These are phyloP conservation scores for Strigamia crassipes DNA, from an alignment of 2,888 invertebrate species.

Conservation along the genomic window DNA sequence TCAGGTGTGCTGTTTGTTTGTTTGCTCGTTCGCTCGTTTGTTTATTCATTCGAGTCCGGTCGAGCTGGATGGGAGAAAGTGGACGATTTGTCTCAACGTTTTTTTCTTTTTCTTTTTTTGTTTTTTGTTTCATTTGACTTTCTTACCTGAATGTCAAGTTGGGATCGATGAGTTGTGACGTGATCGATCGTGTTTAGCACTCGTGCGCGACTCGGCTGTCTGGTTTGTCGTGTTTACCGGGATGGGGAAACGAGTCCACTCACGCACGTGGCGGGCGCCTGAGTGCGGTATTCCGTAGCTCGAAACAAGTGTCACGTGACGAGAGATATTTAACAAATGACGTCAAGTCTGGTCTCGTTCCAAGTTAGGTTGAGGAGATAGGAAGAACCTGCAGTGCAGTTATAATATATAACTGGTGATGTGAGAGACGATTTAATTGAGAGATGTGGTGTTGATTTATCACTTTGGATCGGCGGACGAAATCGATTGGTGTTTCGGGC, in stretches of 20 bases:
- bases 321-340: neutral
- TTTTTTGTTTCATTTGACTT: no score
- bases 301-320: slow-evolving; percentile 6
- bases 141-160: no score
- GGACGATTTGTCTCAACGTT: no score
- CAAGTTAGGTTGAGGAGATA: neutral
- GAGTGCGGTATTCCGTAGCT: slow-evolving; percentile 8
- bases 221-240: neutral
- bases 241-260: neutral
- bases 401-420: slow-evolving; percentile 1
- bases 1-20: neutral
- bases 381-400: neutral
- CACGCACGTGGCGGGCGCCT: neutral
- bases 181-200: no score
- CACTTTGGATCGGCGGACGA: no score
- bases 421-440: neutral
- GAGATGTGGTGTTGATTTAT: neutral
- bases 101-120: no score
- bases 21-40: no score
- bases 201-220: no score
- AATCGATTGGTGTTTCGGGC: no score
- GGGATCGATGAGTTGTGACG: no score
- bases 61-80: no score
- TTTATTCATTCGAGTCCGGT: no score
- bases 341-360: slow-evolving; percentile 5